Base-by-base conservation (phyloP, 1,140 invertebrate species). In the Drosophila setifemur region DNA sequence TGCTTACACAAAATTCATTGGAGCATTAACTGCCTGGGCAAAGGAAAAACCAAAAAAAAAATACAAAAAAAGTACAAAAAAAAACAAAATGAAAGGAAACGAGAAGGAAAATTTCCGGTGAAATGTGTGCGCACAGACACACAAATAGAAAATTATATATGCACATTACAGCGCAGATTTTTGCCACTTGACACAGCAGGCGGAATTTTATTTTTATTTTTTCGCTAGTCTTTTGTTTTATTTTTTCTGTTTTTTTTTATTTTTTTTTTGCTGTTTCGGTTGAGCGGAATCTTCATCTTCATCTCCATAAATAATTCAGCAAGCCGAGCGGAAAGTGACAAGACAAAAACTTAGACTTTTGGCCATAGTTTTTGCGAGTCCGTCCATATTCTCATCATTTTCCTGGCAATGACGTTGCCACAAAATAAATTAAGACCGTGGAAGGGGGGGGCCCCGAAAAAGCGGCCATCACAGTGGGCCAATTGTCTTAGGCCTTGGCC, bases 131-230 rank as follows among this genome's bases (percentile, higher is more conserved):
- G 21, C 9, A 52, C 33, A 40, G 8, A 67, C 43, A 54, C 33
- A 33, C 67, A 54, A 55, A 78, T 64, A 60, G 73, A 63, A 82
- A 73, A 82, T 83, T 82, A 70, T 82, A 69, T 83, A 82, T 85
- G 79, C 78, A 78, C 78, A 78, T 82, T 82, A 82, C 79, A 73
- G 63, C 78, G 78, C 78, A 85, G 78, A 85, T 82, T 82, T n/a
- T 49, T 83, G 57, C 57, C 78, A 82, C 61, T 82, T 73, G 60
- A 81, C 58, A 74, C 66, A 70, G 33, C 35, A 57, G 68, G 48
- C 39, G 48, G 33, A 44, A 53, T 44, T 40, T 48, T 54, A 37
- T 50, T 12, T 21, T 60, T 18, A 12, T 55, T 21, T 52, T 28
- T 42, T 6, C 19, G 16, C 3, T 3, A 1, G 43, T 31, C 39